phyloP scores from a whole-genome alignment of 2,888 invertebrate genomes.

The Chorisops tibialis region DNA sequence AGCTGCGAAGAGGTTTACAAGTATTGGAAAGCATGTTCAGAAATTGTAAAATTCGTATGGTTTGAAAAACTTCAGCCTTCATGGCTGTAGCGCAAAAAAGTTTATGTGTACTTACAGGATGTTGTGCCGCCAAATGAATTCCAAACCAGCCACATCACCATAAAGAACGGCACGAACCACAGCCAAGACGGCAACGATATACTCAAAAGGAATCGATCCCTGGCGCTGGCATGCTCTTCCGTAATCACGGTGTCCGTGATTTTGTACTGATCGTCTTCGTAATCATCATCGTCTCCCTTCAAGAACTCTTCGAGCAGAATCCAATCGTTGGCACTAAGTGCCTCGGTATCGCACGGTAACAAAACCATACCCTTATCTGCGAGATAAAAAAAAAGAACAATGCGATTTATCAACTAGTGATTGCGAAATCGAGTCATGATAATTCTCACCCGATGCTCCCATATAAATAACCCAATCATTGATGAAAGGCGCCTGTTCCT shows the following conservation, averaged over 20 bases:
- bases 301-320: conserved; percentile 17
- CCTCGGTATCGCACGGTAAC: conserved; percentile 12
- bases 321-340: conserved; percentile 22
- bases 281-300: conserved; percentile 1
- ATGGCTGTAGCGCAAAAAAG: too few relatives aligned
- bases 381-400: conserved; percentile 3
- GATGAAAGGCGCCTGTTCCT: conserved; percentile 20
- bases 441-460: conserved; percentile 12
- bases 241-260: conserved; percentile 14
- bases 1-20: too few relatives aligned
- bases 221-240: background rate
- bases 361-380: conserved; percentile 22
- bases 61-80: too few relatives aligned
- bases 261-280: background rate
- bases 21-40: too few relatives aligned
- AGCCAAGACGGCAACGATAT: conserved; percentile 13
- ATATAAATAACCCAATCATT: conserved; percentile 19
- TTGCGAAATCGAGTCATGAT: background rate
- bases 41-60: too few relatives aligned
- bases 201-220: background rate
- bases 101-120: too few relatives aligned
- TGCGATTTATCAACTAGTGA: background rate
- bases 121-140: too few relatives aligned
- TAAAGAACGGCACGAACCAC: conserved; percentile 13
- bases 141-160: conserved; percentile 1